phyloP scores from a whole-genome alignment of 2,113 vertebrate species.

The Regulus satrapa region DNA sequence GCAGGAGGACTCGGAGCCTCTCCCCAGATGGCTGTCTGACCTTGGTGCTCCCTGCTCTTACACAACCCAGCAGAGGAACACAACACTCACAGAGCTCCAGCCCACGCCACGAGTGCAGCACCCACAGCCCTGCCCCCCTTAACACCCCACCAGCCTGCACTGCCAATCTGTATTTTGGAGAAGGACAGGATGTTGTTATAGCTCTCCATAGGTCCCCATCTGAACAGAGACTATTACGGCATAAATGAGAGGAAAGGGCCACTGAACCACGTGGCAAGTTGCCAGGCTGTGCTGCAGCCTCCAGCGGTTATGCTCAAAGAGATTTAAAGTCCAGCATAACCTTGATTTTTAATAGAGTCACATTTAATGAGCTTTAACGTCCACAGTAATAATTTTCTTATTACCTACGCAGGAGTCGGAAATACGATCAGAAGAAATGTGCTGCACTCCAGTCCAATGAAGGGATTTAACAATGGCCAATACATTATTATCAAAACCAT shows the following conservation, averaged over 20 bases:
- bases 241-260: conserved; percentile 48
- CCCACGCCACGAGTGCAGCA: neutral
- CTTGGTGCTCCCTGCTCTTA: neutral
- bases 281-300: conserved; percentile 58
- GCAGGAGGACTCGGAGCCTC: neutral
- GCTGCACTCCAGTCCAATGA: conserved; percentile 17
- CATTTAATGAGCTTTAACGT: conserved; percentile 72
- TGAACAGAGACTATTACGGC: conserved; percentile 20
- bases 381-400: conserved; percentile 68
- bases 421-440: conserved; percentile 22
- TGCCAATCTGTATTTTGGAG: neutral
- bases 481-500: conserved; percentile 59
- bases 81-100: neutral
- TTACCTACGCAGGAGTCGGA: conserved; percentile 58
- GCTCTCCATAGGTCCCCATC: neutral
- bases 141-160: neutral
- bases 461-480: conserved; percentile 46
- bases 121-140: neutral
- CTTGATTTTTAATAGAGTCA: conserved; percentile 73
- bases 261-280: conserved; percentile 36
- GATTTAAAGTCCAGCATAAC: conserved; percentile 72
- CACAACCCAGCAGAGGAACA: neutral
- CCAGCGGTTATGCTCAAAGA: conserved; percentile 54
- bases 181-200: neutral
- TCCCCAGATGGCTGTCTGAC: neutral